Evolutionary conservation across 2,797 vertebrate genomes (phyloP).

Genomic region (Macropodus opercularis): DNA sequence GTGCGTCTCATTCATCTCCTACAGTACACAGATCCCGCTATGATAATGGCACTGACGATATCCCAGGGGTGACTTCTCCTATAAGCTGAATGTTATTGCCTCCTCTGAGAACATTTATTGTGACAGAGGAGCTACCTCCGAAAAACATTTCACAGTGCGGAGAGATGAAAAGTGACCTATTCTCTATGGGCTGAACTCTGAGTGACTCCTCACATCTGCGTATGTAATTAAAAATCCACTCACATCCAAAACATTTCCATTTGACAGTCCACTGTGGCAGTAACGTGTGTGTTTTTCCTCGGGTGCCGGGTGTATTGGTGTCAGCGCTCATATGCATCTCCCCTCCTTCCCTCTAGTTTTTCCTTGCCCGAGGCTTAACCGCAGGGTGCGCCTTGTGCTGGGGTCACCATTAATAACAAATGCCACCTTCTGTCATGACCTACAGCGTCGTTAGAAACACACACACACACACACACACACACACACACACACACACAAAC

Average conservation of each 20-base stretch:
- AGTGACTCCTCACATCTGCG: slow-evolving; percentile 64
- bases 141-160: slow-evolving; percentile 10
- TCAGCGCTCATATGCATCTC: slow-evolving; percentile 24
- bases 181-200: slow-evolving; percentile 59
- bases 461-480: slow-evolving; percentile 21
- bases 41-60: slow-evolving; percentile 59
- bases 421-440: slow-evolving; percentile 80
- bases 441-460: slow-evolving; percentile 56
- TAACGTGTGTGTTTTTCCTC: slow-evolving; percentile 18
- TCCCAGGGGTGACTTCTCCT: slow-evolving; percentile 41
- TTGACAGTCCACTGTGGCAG: slow-evolving; percentile 27
- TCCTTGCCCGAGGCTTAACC: slow-evolving; percentile 65
- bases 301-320: slow-evolving; percentile 21
- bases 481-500: slow-evolving; percentile 48
- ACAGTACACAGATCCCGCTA: slow-evolving; percentile 47
- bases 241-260: slow-evolving; percentile 57
- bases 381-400: slow-evolving; percentile 45
- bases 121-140: slow-evolving; percentile 22
- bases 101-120: slow-evolving; percentile 25
- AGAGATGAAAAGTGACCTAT: slow-evolving; percentile 35
- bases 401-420: slow-evolving; percentile 84
- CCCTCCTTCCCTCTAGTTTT: slow-evolving; percentile 44
- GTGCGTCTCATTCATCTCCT: slow-evolving; percentile 47
- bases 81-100: slow-evolving; percentile 23
- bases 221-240: slow-evolving; percentile 58